Evolutionary conservation across 2,888 invertebrate species (phyloP).

Genomic region (Himalopsyche kuldschensis): DNA sequence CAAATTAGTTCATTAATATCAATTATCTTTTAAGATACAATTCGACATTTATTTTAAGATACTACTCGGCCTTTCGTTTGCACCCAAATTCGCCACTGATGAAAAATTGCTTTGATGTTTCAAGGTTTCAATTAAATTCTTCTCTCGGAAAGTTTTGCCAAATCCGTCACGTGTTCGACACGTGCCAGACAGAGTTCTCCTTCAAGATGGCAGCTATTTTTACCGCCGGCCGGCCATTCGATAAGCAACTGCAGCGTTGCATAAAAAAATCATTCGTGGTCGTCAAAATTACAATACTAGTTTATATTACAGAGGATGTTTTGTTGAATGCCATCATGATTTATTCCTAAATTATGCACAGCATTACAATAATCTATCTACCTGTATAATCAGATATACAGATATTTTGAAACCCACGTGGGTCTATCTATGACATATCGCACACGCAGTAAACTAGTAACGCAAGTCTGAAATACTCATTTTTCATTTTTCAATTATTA

Average conservation of each 20-base stretch:
- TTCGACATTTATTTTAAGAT: no score
- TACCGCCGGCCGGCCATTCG: background rate
- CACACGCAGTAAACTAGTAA: no score
- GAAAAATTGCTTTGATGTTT: background rate
- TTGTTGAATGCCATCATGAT: background rate
- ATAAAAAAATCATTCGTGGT: background rate
- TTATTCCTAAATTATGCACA: background rate
- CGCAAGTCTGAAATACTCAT: no score
- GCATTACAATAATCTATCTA: background rate
- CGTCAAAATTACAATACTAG: background rate
- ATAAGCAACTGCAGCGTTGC: background rate
- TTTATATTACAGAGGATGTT: background rate
- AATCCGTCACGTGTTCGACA: background rate
- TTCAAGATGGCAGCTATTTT: background rate
- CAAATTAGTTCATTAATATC: no score
- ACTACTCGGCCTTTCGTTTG: no score
- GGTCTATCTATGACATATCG: background rate
- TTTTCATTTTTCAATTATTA: no score
- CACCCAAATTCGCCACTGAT: no score
- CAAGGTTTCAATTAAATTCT: background rate
- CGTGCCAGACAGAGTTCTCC: background rate
- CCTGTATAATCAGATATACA: background rate
- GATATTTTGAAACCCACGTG: background rate
- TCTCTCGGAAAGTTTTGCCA: background rate
- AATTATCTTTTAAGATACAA: no score